These are phyloP conservation scores for Drosophila murphyi DNA, from an alignment of 1,140 invertebrate genomes.

Conservation along the genomic window DNA sequence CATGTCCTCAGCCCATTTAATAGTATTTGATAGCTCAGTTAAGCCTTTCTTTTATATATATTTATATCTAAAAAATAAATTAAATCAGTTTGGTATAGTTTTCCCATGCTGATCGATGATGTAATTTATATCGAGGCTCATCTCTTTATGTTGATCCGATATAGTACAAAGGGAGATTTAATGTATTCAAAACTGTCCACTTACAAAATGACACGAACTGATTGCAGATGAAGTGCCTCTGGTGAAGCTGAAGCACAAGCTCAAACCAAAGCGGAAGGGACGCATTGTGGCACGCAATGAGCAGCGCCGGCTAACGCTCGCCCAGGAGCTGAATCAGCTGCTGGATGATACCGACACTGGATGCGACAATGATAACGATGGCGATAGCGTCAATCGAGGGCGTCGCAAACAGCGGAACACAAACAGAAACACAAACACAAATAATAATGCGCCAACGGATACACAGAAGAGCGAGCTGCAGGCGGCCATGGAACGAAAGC, in stretches of 20 bases:
- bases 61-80: too few relatives aligned
- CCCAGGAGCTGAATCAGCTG: slow-evolving; percentile 55
- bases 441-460: slow-evolving; percentile 10
- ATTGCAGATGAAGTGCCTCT: slow-evolving; percentile 60
- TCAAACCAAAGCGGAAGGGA: slow-evolving; percentile 52
- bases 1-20: too few relatives aligned
- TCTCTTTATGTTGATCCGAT: too few relatives aligned
- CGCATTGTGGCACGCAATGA: slow-evolving; percentile 18
- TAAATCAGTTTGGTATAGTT: too few relatives aligned
- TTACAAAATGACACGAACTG: too few relatives aligned
- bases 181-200: too few relatives aligned
- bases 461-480: slow-evolving; percentile 53
- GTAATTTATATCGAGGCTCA: too few relatives aligned
- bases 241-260: slow-evolving; percentile 54
- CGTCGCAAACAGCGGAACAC: slow-evolving; percentile 23
- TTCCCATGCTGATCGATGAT: too few relatives aligned
- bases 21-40: too few relatives aligned
- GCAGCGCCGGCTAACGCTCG: slow-evolving; percentile 7
- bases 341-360: slow-evolving; percentile 27
- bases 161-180: too few relatives aligned
- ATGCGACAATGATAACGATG: slow-evolving; percentile 3
- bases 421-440: background rate
- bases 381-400: background rate
- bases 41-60: too few relatives aligned
- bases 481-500: slow-evolving; percentile 61